Evolutionary conservation across 2,888 invertebrate species (phyloP), one percentile per base, ranked within the genome.

Genomic region (Steinernema hermaphroditum): DNA sequence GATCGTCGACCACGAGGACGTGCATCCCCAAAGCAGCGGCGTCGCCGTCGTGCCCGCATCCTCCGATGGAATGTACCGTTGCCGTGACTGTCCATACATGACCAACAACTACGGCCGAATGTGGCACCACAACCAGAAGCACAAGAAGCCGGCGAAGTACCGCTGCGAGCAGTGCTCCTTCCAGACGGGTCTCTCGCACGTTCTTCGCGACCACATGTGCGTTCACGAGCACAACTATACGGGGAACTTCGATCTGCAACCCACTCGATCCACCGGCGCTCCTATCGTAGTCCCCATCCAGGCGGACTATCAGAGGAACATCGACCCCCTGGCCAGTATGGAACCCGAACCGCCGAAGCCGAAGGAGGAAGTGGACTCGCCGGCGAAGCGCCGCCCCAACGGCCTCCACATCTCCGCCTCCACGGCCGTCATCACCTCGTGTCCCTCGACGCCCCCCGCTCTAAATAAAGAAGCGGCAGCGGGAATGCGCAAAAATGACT

Each of bases 121-220:
- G 34, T 77, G 77, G 77, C 74, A 77, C 68, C 77, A 77, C 57
- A 69, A 71, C 46, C 77, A 77, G 70, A 77, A 77, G 70, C 77
- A 77, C 69, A 77, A 77, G 72, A 74, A 74, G n/a, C 46, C 54
- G 4, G 71, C 68, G 19, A 70, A 74, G 14, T 77, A 74, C 70
- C 46, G 69, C 27, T 77, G 77, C 70, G 72, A 68, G 32, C 54
- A 54, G 8, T 77, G 77, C 70, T 41, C 70, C 19, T 77, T 76
- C 68, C 62, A 62, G 16, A 62, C 62, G 29, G 62, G 62, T 32
- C 29, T 62, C 14, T 62, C 62, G 16, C 62, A 62, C 34, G 62
- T 62, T 1, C 62, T 62, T 2, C 62, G 62, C 29, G 62, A 62
- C 9, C 62, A 68, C 29, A 8, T 62, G 29, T 16, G 22, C 2